Conservation (phyloP, 1,140 invertebrate species). For the Caenorhabditis elegans region WBcel235 BX284605.5:11339001-11339500, state of each 20-base stretch:
- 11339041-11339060: conserved; percentile 8
- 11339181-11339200: neutral
- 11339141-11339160: conserved; percentile 15
- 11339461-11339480: too few relatives aligned
- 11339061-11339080: neutral
- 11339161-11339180: neutral
- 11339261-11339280: conserved; percentile 1
- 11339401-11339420: neutral
- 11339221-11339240: neutral
- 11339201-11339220: neutral
- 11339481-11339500: neutral
- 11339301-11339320: conserved; percentile 12
- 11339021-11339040: conserved; percentile 3
- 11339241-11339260: neutral
- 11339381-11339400: conserved; percentile 5
- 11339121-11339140: neutral
- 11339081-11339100: neutral
- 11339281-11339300: neutral
- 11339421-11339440: neutral
- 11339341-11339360: conserved; percentile 22
- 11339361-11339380: conserved; percentile 24
- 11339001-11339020: neutral
- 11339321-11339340: neutral
- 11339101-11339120: neutral
- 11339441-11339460: too few relatives aligned